Conservation (phyloP, 2,888 invertebrate species). For the Polydrusus pterygomalis region DNA sequence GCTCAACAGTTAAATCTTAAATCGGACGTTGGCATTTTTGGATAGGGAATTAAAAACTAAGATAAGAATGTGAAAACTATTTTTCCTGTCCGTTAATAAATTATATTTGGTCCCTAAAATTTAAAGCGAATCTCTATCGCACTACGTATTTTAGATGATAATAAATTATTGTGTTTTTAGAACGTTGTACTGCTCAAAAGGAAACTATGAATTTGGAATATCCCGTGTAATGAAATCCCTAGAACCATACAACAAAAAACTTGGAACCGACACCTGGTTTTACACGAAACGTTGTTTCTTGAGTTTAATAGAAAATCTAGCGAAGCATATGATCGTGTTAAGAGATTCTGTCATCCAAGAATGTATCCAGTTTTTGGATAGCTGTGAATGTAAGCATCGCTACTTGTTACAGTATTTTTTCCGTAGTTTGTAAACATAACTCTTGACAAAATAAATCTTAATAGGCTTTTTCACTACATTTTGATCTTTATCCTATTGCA, state of each 20-base stretch:
- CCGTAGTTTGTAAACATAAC: not conserved
- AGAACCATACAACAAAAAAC: constrained; percentile 93
- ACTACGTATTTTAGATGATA: not conserved
- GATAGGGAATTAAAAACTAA: too few species aligned
- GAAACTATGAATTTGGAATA: constrained; percentile 99
- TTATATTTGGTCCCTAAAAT: too few species aligned
- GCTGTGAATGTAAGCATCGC: constrained; percentile 83
- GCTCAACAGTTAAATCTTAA: too few species aligned
- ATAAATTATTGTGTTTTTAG: constrained; percentile 70
- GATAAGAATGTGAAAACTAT: too few species aligned
- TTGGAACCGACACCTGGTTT: constrained; percentile 99
- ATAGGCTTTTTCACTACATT: too few species aligned
- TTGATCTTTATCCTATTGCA: too few species aligned
- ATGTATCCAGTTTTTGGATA: constrained; percentile 91
- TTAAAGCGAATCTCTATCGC: too few species aligned
- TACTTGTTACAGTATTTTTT: not conserved
- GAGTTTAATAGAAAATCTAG: constrained; percentile 91
- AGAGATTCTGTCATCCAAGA: constrained; percentile 91
- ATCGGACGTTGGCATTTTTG: too few species aligned
- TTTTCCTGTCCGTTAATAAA: too few species aligned
- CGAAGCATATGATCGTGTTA: constrained; percentile 92
- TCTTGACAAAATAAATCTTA: not conserved
- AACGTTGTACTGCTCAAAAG: constrained; percentile 98
- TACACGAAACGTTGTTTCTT: constrained; percentile 97
- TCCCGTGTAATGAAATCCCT: constrained; percentile 97